These are phyloP conservation scores for Polietes domitor DNA, from an alignment of 2,888 invertebrate genomes.

Conservation along the genomic window DNA sequence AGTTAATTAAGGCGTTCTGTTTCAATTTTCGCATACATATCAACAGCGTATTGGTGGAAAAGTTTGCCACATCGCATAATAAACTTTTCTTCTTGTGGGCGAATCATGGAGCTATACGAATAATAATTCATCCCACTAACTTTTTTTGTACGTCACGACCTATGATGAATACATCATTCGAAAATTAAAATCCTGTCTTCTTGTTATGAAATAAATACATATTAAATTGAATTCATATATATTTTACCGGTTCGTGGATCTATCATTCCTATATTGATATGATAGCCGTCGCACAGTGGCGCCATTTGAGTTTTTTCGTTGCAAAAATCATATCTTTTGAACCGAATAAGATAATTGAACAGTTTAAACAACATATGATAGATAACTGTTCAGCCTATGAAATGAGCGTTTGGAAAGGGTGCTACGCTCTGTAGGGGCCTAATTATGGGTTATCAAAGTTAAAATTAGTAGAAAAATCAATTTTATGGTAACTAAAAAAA, in stretches of 20 bases:
- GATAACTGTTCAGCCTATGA: too few relatives aligned
- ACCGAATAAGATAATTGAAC: too few relatives aligned
- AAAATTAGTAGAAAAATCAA: too few relatives aligned
- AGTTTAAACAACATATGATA: too few relatives aligned
- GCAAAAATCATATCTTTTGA: too few relatives aligned
- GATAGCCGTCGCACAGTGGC: too few relatives aligned
- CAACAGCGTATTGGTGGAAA: constrained; percentile 71
- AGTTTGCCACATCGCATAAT: constrained; percentile 44
- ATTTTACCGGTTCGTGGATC: constrained; percentile 49
- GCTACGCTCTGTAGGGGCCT: too few relatives aligned
- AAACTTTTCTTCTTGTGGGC: constrained; percentile 45
- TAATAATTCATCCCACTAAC: constrained; percentile 57
- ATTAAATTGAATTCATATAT: constrained; percentile 13
- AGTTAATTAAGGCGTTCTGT: constrained; percentile 73
- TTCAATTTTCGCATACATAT: constrained; percentile 77
- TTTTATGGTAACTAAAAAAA: too few relatives aligned
- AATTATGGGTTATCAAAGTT: too few relatives aligned
- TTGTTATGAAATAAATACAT: constrained; percentile 4
- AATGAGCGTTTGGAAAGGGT: too few relatives aligned
- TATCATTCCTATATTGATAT: constrained; percentile 28
- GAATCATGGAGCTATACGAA: constrained; percentile 54
- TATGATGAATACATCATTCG: constrained; percentile 19
- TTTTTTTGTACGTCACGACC: constrained; percentile 45
- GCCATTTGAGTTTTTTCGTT: too few relatives aligned
- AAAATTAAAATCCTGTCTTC: not conserved